Base-by-base conservation (phyloP, 2,888 invertebrate species). In the Ditula angustiorana region DNA sequence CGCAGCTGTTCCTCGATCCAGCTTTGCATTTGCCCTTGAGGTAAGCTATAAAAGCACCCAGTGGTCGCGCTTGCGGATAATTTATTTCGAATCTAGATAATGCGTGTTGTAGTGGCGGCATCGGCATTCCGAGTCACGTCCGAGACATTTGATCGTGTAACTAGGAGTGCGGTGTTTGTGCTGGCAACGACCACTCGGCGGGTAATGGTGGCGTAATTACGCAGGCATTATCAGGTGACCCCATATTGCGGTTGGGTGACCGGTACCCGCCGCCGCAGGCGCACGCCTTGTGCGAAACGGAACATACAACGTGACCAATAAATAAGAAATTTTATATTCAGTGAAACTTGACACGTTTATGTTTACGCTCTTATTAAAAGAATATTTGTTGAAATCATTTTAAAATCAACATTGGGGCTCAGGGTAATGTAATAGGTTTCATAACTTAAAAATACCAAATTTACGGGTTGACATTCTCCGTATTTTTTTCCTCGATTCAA, bases 181-280 rank as follows among this genome's bases (percentile, higher is more conserved):
- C 78, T 75, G 76, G 75, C 77, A 76, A 77, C 77, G 70, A 77
- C 74, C 71, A 70, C n/a, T n/a, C n/a, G 78, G 79, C 74, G 72
- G 72, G 82, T 86, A 89, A 87, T 87, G 81, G 82, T 75, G 79
- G 82, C 81, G 83, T 92, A 91, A 91, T 92, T 90, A 91, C 86
- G 76, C 85, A 81, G 80, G 78, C 83, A 89, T 90, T 91, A 91
- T 90, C 91, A 79, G 80, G 85, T 90, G 92, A 91, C 91, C 91
- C 86, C 86, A 87, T 90, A 88, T 86, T 88, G 90, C 79, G 88
- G 90, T 86, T 75, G 80, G 79, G 73, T 77, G 78, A 74, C 69
- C 61, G 57, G 65, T 44, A 50, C 53, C 33, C 16, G 58, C 30
- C 49, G 63, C 63, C 64, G 58, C 64, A 37, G 64, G 64, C 64